phyloP scores from a whole-genome alignment of 2,888 invertebrate genomes.

The Scaptomyza flava region DNA sequence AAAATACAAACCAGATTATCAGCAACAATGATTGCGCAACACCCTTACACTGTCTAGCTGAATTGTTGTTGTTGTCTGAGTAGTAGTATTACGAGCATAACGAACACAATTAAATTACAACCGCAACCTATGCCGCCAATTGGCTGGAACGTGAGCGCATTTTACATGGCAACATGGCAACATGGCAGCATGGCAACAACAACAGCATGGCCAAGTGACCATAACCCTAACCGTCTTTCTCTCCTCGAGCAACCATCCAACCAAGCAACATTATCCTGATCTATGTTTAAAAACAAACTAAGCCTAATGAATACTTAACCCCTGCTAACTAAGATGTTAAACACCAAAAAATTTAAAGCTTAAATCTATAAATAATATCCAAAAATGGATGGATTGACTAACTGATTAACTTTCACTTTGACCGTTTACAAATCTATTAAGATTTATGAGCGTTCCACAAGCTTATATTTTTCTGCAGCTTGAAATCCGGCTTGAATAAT shows the following conservation, averaged over 20 bases:
- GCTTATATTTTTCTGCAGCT: constrained; percentile 15
- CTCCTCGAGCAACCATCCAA: no score
- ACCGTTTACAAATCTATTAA: constrained; percentile 61
- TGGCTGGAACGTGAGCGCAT: constrained; percentile 49
- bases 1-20: constrained; percentile 28
- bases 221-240: constrained; percentile 38
- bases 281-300: constrained; percentile 47
- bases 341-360: background rate
- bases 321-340: constrained; percentile 23
- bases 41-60: constrained; percentile 9
- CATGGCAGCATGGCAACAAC: constrained; percentile 9
- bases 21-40: constrained; percentile 56
- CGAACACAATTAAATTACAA: constrained; percentile 59
- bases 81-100: constrained; percentile 26
- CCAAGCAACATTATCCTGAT: constrained; percentile 7
- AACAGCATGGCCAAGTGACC: constrained; percentile 37
- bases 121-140: constrained; percentile 44
- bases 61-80: background rate
- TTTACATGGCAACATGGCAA: constrained; percentile 29
- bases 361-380: background rate
- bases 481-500: constrained; percentile 37
- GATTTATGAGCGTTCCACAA: constrained; percentile 54
- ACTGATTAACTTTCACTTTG: constrained; percentile 66
- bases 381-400: constrained; percentile 44
- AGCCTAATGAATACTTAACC: constrained; percentile 58